These are phyloP conservation scores for Parthenolecanium corni DNA, from an alignment of 2,888 invertebrate species.

Conservation along the genomic window DNA sequence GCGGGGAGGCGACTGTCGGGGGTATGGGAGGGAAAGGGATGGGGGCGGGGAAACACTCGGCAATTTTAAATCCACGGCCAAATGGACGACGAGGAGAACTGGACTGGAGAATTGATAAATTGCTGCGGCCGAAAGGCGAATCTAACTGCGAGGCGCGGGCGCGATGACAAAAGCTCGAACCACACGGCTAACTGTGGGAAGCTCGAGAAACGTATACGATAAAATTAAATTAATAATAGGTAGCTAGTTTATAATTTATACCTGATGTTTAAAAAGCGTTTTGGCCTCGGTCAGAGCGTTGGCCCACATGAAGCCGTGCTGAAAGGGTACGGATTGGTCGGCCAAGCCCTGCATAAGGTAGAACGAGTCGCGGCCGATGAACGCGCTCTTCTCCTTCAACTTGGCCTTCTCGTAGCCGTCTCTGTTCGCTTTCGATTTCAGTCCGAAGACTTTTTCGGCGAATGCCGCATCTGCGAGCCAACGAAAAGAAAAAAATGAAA, in stretches of 20 bases:
- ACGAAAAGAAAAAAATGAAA: not conserved
- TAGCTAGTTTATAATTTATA: no score
- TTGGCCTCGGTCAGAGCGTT: conserved; percentile 65
- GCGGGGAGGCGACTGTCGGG: not conserved
- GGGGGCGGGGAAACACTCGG: no score
- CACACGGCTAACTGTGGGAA: no score
- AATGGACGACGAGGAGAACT: no score
- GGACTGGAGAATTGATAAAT: no score
- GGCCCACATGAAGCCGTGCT: conserved; percentile 73
- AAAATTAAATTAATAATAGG: no score
- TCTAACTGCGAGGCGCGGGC: no score
- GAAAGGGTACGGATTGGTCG: conserved; percentile 73
- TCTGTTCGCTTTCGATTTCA: conserved; percentile 51
- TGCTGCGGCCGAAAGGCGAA: no score
- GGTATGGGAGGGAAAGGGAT: not conserved
- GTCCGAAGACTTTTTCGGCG: conserved; percentile 78
- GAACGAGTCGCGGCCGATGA: conserved; percentile 45
- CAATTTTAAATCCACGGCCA: no score
- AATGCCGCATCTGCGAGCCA: conserved; percentile 66
- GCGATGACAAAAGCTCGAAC: no score
- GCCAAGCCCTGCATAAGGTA: conserved; percentile 66
- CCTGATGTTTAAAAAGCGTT: conserved; percentile 74
- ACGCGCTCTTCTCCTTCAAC: conserved; percentile 64
- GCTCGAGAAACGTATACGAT: no score
- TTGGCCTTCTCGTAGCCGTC: conserved; percentile 65